Evolutionary conservation across 2,797 vertebrate species (phyloP).

Genomic region (Peromyscus nudipes): DNA sequence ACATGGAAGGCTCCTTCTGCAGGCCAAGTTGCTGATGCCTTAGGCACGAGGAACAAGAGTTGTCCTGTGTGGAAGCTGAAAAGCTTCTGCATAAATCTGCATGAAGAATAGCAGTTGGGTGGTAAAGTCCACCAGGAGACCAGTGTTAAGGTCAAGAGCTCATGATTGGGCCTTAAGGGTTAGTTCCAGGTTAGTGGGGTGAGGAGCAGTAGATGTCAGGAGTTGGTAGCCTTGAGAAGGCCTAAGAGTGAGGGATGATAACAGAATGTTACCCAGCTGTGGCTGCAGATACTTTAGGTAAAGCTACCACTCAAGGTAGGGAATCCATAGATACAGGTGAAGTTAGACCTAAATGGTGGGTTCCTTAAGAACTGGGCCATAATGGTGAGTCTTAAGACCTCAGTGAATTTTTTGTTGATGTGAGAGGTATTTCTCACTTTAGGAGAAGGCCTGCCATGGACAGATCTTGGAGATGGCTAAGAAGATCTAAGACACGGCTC

Average conservation of each 20-base stretch:
- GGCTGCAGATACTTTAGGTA: neutral
- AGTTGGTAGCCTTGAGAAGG: rapidly evolving
- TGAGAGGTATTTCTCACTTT: neutral
- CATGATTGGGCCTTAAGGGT: neutral
- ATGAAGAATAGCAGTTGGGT: neutral
- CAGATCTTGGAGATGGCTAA: neutral
- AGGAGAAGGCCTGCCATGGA: neutral
- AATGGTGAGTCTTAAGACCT: neutral
- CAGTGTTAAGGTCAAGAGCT: neutral
- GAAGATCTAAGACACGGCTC: neutral
- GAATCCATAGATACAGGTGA: neutral
- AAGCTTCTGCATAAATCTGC: neutral
- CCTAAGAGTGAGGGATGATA: neutral
- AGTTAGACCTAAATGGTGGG: neutral
- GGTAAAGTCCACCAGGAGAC: neutral
- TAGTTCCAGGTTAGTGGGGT: neutral
- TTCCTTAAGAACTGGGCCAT: neutral
- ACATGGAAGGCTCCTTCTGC: neutral
- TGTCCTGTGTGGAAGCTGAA: neutral
- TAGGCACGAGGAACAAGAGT: neutral
- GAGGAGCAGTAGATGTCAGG: neutral
- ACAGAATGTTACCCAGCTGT: neutral
- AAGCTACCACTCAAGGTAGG: neutral
- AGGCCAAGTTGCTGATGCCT: neutral
- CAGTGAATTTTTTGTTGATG: neutral